phyloP scores from a whole-genome alignment of 2,888 invertebrate species.

The Drosophila silvestris region DNA sequence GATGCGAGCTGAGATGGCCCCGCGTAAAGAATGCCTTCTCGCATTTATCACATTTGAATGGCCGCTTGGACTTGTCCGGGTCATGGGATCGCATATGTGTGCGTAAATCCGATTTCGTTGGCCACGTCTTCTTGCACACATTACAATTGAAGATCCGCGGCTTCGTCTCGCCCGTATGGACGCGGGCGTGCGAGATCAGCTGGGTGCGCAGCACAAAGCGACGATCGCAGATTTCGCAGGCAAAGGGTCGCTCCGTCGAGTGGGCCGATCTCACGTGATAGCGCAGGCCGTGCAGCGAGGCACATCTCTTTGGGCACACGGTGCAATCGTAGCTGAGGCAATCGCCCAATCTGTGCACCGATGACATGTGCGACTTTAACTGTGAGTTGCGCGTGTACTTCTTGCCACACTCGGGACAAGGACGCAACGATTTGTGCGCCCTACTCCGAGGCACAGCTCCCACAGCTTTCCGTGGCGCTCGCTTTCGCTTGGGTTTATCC shows the following conservation, averaged over 20 bases:
- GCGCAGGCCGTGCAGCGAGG: constrained; percentile 79
- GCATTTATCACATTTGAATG: constrained; percentile 75
- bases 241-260: constrained; percentile 74
- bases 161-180: constrained; percentile 78
- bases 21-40: constrained; percentile 79
- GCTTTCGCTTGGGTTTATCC: constrained; percentile 23
- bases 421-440: constrained; percentile 58
- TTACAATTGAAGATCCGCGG: constrained; percentile 75
- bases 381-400: constrained; percentile 82
- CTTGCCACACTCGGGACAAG: constrained; percentile 76
- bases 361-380: constrained; percentile 74
- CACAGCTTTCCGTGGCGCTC: constrained; percentile 1
- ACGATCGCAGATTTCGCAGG: constrained; percentile 69
- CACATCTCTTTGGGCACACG: constrained; percentile 75
- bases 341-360: constrained; percentile 79
- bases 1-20: constrained; percentile 78
- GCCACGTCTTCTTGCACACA: constrained; percentile 79
- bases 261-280: constrained; percentile 79
- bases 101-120: constrained; percentile 79
- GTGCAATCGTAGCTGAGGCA: constrained; percentile 72
- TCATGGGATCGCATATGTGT: constrained; percentile 81
- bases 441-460: neutral
- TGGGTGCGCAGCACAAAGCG: constrained; percentile 80
- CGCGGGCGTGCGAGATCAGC: constrained; percentile 75
- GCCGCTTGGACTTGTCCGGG: constrained; percentile 71